Base-by-base conservation (phyloP, 2,113 vertebrate species). In the Clinocottus analis region DNA sequence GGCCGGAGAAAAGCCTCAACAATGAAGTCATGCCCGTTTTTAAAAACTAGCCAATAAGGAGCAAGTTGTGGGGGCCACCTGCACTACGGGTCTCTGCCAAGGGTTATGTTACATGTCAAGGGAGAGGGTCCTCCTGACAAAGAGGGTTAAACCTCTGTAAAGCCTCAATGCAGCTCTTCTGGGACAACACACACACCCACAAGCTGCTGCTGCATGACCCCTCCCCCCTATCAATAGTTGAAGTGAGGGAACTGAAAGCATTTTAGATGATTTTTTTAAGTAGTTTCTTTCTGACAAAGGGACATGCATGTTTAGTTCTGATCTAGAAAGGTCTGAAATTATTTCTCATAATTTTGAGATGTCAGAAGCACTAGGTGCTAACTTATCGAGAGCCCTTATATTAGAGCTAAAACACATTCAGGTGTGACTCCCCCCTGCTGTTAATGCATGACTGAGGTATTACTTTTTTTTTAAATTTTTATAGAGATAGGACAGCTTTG, bases 301-400 rank as follows among this genome's bases (percentile, higher is more conserved):
- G 64, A 84, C 80, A 55, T 69, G 45, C 27, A 84, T 84, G 62
- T 83, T 86, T 84, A 71, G 80, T 55, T 79, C n/a, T 77, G 90
- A 91, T 89, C 84, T 80, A 85, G 70, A 85, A 83, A 72, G 87
- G 82, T 92, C 89, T 82, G 66, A 80, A 83, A 80, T 80, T 39
- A 65, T 83, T 85, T 90, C 88, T 90, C 86, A 78, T 77, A n/a
- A 84, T 83, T 84, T 72, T 91, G 90, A 88, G 84, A 91, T 71
- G 39, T 25, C 45, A 51, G 85, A 90, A 86, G 84, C 90, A 88
- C 83, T 75, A 58, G 76, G 83, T 87, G 83, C 85, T 87, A 56
- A 77, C 31, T 80, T 86, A 82, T 55, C 0, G 25, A 75, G 82
- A 75, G 75, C 80, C 59, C 67, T 83, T 35, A n/a, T 60, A 85